Percentiles rank a stretch among this genome's conserved stretches.
phyloP scores from a whole-genome alignment of 2,888 invertebrate genomes.

The Hydriomena furcata region DNA sequence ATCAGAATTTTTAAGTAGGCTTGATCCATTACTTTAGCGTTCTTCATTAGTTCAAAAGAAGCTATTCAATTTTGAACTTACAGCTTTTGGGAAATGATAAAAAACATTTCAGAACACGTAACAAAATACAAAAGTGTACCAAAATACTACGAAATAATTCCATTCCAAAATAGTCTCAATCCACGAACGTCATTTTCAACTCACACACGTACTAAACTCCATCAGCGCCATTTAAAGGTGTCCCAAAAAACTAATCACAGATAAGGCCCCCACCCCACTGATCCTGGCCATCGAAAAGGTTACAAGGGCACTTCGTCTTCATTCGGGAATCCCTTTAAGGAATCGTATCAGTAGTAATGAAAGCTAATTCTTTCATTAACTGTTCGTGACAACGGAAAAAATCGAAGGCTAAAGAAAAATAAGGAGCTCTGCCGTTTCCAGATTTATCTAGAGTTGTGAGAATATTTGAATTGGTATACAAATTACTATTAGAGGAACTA shows the following conservation, averaged over 20 bases:
- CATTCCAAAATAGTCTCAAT: background rate
- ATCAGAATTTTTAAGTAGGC: slow-evolving; percentile 31
- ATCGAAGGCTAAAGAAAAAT: slow-evolving; percentile 71
- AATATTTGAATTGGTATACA: background rate
- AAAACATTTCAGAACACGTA: background rate
- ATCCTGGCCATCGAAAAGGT: slow-evolving; percentile 71
- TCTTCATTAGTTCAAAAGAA: slow-evolving; percentile 8
- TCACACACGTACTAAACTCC: slow-evolving; percentile 10
- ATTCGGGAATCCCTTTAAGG: slow-evolving; percentile 81
- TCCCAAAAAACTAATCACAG: slow-evolving; percentile 72
- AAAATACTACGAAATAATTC: background rate
- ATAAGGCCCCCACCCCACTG: slow-evolving; percentile 67
- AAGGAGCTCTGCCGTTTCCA: slow-evolving; percentile 41
- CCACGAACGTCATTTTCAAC: slow-evolving; percentile 2
- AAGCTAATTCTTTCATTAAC: slow-evolving; percentile 84
- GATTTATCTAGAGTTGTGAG: slow-evolving; percentile 28
- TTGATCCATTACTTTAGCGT: slow-evolving; percentile 18
- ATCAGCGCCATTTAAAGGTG: slow-evolving; percentile 55
- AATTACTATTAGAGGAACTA: too few species aligned
- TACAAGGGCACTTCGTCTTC: slow-evolving; percentile 76
- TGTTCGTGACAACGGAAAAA: slow-evolving; percentile 78
- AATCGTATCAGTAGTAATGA: slow-evolving; percentile 81
- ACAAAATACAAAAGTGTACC: too few species aligned
- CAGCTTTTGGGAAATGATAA: background rate
- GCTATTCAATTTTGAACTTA: slow-evolving; percentile 7